Conservation (phyloP, 2,797 vertebrate genomes). For the Halcyon badia region DNA sequence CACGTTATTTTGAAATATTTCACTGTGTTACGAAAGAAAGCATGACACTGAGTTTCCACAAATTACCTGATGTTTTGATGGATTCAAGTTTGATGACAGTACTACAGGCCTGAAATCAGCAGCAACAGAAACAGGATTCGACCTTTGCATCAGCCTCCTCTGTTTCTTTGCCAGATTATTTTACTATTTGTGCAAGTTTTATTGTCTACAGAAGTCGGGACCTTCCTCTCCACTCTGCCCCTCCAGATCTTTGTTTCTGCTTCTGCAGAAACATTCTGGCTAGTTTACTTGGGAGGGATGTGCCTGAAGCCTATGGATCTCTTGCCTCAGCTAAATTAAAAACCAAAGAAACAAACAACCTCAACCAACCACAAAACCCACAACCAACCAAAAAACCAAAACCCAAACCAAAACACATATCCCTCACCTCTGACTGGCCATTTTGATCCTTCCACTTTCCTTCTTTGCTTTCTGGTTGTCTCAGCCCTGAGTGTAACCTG, state of each 20-base stretch:
- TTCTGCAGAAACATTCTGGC: neutral
- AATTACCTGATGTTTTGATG: neutral
- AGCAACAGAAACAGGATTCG: neutral
- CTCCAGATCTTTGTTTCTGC: neutral
- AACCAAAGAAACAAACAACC: neutral
- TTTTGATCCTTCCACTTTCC: neutral
- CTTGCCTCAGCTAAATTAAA: neutral
- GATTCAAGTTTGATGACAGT: neutral
- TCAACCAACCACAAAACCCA: too few relatives aligned
- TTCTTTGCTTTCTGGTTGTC: neutral
- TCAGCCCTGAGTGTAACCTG: neutral
- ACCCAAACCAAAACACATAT: too few relatives aligned
- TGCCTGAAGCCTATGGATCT: neutral
- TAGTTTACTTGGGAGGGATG: neutral
- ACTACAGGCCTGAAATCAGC: neutral
- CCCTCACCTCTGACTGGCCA: neutral
- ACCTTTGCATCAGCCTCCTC: neutral
- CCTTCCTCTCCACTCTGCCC: neutral
- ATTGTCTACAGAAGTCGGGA: neutral
- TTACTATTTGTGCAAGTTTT: neutral
- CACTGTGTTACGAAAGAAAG: neutral
- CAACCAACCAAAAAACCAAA: fast-evolving
- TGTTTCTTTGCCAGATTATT: neutral
- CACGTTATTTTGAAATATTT: neutral
- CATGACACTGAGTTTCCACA: neutral